These are phyloP conservation scores for Podarcis siculus DNA, from an alignment of 2,797 vertebrate genomes.

Conservation along the genomic window DNA sequence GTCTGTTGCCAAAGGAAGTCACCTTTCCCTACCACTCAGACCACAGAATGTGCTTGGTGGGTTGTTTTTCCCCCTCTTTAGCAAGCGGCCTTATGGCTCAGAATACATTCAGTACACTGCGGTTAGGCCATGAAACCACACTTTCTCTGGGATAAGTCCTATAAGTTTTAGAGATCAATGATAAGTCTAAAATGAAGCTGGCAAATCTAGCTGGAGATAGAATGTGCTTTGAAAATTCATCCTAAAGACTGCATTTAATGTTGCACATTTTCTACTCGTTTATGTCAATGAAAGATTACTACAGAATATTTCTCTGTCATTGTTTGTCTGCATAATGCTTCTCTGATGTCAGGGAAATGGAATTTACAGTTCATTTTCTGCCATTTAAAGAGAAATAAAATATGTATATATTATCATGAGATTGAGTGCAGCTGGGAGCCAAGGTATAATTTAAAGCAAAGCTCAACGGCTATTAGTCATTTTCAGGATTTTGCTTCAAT, in stretches of 20 bases:
- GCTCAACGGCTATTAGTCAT: background rate
- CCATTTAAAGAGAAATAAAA: constrained; percentile 24
- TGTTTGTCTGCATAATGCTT: constrained; percentile 37
- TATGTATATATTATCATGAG: constrained; percentile 7
- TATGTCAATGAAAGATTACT: constrained; percentile 25
- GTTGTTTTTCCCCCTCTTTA: background rate
- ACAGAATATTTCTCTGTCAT: constrained; percentile 22
- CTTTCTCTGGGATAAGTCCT: background rate
- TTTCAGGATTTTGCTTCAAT: constrained; percentile 32
- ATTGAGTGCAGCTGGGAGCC: constrained; percentile 15
- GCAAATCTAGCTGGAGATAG: background rate
- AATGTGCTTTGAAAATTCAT: background rate
- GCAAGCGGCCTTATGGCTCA: background rate
- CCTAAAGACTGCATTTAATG: background rate
- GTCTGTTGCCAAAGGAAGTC: too few relatives aligned
- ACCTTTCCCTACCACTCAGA: background rate
- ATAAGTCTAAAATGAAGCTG: background rate
- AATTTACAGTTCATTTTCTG: constrained; percentile 38
- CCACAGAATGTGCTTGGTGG: background rate
- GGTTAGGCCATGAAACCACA: background rate
- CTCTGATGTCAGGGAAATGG: constrained; percentile 44
- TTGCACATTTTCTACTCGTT: constrained; percentile 16
- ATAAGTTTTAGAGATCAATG: background rate
- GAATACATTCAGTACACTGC: background rate
- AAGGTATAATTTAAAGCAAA: constrained; percentile 31